phyloP scores from a whole-genome alignment of 2,888 invertebrate species.

The Nephrotoma flavescens region DNA sequence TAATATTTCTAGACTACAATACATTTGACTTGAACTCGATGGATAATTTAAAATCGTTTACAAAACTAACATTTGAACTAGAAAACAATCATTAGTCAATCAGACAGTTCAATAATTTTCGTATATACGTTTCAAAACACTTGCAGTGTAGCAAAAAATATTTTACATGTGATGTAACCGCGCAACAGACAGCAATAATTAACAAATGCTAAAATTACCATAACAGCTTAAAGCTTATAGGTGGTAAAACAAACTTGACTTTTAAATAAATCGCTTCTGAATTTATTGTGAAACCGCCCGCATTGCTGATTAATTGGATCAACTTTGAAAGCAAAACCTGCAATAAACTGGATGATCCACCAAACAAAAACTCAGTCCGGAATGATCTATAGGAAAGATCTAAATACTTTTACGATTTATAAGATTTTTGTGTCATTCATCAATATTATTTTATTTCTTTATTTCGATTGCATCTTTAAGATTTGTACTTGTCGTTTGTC shows the following conservation, averaged over 20 bases:
- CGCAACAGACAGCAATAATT: no score
- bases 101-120: no score
- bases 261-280: neutral
- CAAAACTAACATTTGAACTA: no score
- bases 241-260: neutral
- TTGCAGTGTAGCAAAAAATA: no score
- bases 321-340: neutral
- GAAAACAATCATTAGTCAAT: no score
- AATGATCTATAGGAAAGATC: neutral
- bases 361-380: neutral
- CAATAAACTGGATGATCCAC: neutral
- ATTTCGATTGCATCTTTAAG: neutral
- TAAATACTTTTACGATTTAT: neutral
- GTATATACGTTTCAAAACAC: no score
- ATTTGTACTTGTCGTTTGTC: neutral
- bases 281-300: neutral
- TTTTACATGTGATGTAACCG: no score
- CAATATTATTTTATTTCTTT: neutral
- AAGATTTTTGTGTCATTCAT: neutral
- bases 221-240: neutral
- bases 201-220: neutral
- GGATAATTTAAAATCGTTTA: no score
- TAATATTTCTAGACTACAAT: no score
- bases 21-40: no score
- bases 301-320: neutral